These are phyloP conservation scores for Riparia riparia DNA, from an alignment of 2,113 vertebrate species.

Conservation along the genomic window DNA sequence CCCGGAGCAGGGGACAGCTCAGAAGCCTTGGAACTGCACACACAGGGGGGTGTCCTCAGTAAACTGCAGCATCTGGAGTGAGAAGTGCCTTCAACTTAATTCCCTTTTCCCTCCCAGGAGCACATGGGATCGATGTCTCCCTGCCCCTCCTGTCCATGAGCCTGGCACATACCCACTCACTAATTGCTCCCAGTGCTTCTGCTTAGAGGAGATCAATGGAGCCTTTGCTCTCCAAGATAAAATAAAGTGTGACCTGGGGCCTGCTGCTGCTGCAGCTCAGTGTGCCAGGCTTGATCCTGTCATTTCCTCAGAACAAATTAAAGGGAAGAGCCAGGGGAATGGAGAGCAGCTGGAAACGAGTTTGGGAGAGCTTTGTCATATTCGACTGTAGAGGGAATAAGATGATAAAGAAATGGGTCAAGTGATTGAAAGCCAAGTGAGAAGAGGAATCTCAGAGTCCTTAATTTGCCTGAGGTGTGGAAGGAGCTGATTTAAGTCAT, in stretches of 20 bases:
- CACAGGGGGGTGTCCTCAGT: not conserved
- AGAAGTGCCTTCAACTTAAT: not conserved
- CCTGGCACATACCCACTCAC: not conserved
- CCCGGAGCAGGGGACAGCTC: too few relatives aligned
- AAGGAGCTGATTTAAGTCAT: constrained; percentile 35
- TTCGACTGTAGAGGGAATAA: not conserved
- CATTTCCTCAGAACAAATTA: not conserved
- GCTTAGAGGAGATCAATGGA: constrained; percentile 44
- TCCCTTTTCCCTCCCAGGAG: not conserved
- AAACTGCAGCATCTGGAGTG: not conserved
- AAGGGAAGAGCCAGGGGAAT: not conserved
- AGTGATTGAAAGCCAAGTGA: constrained; percentile 30
- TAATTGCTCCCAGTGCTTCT: constrained; percentile 60
- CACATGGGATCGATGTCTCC: not conserved
- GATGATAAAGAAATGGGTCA: constrained; percentile 29
- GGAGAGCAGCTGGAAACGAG: not conserved
- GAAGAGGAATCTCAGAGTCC: not conserved
- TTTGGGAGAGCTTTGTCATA: constrained; percentile 15
- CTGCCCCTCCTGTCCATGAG: not conserved
- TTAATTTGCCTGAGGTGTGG: constrained; percentile 16
- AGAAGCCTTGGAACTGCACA: not conserved
- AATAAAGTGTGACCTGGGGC: not conserved
- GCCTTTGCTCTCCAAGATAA: constrained; percentile 2
- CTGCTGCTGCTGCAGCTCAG: not conserved
- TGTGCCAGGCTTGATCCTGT: not conserved